phyloP scores from a whole-genome alignment of 2,888 invertebrate genomes.

The Melipona beecheii region DNA sequence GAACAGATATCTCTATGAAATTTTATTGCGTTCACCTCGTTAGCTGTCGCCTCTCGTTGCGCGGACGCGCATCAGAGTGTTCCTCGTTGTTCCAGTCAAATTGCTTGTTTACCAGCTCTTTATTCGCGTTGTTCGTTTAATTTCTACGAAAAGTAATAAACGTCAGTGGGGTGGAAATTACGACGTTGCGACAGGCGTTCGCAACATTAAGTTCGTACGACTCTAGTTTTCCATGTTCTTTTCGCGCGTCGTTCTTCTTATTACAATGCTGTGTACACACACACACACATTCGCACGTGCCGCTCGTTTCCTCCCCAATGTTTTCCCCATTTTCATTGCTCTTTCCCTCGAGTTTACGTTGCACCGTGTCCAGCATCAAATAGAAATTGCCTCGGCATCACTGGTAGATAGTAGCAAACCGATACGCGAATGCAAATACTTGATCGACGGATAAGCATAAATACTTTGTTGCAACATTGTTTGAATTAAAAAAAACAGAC shows the following conservation, averaged over 20 bases:
- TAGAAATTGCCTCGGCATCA: too few relatives aligned
- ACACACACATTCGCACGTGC: neutral
- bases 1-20: conserved; percentile 2
- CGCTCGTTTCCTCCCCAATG: neutral
- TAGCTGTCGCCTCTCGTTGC: neutral
- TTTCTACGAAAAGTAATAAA: conserved; percentile 33
- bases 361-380: neutral
- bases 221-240: conserved; percentile 10
- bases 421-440: too few relatives aligned
- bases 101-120: conserved; percentile 8
- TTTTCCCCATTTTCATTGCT: neutral
- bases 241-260: neutral
- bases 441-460: too few relatives aligned
- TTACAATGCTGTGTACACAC: neutral
- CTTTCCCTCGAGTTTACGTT: neutral
- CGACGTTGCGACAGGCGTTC: conserved; percentile 10
- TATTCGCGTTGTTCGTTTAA: conserved; percentile 35
- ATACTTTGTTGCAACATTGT: too few relatives aligned
- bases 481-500: too few relatives aligned
- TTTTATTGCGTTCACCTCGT: conserved; percentile 4
- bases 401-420: too few relatives aligned
- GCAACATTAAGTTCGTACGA: conserved; percentile 12
- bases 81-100: conserved; percentile 20
- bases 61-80: neutral
- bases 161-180: conserved; percentile 23